A percentile compares a stretch with the other conserved stretches of the same genome.
phyloP scores from a whole-genome alignment of 2,888 invertebrate species.

The Anaspis maculata region DNA sequence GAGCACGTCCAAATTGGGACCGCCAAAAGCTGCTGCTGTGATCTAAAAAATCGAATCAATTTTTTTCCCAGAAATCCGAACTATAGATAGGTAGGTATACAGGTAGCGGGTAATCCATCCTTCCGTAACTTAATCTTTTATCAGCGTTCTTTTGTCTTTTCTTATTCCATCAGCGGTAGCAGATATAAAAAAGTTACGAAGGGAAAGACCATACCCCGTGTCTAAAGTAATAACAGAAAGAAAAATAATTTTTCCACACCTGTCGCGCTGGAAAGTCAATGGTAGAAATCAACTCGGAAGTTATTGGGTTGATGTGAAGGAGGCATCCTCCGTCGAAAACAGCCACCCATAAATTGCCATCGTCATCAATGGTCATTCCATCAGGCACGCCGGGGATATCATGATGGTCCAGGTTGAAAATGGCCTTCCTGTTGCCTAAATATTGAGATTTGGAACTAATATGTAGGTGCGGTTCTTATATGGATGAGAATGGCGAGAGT shows the following conservation, averaged over 20 bases:
- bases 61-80: conserved; percentile 1
- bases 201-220: too few relatives aligned
- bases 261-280: conserved; percentile 10
- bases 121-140: too few relatives aligned
- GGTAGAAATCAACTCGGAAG: conserved; percentile 7
- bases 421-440: conserved; percentile 49
- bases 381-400: conserved; percentile 51
- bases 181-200: too few relatives aligned
- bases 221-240: too few relatives aligned
- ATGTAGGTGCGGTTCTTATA: too few relatives aligned
- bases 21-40: conserved; percentile 66
- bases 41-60: conserved; percentile 14
- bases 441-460: too few relatives aligned
- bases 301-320: conserved; percentile 17
- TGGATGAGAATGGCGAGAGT: too few relatives aligned
- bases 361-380: conserved; percentile 55
- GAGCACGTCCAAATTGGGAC: conserved; percentile 53
- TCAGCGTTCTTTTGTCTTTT: too few relatives aligned
- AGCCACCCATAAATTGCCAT: conserved; percentile 72
- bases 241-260: too few relatives aligned
- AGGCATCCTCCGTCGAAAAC: conserved; percentile 62
- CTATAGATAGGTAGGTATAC: not conserved
- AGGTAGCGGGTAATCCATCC: too few relatives aligned
- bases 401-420: conserved; percentile 48
- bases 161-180: too few relatives aligned